Evolutionary conservation across 2,888 invertebrate genomes (phyloP), one percentile per base, ranked within the genome.

Genomic region (Acleris sparsana): DNA sequence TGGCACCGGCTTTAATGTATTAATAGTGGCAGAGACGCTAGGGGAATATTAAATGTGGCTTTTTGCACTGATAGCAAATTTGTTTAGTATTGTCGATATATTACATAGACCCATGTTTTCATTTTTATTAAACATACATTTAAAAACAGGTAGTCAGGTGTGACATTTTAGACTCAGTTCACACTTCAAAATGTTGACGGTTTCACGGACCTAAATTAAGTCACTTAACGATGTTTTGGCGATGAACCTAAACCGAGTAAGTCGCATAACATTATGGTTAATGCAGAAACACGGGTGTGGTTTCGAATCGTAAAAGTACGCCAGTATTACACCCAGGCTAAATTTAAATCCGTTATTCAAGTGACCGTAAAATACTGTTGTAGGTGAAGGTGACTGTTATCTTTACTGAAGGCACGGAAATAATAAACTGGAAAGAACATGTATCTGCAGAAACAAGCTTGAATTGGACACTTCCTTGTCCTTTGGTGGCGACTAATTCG

Each of bases 401-500:
- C 49, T 49, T 49, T 46, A 20, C 49, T 11, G 11, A 18, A 49
- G 55, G 39, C 51, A 49, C 25, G 49, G 62, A 56, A 51, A 55
- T 43, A 29, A 60, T 60, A 51, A 64, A 39, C 48, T 55, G 51
- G 43, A 56, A 43, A 13, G 9, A 51, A 44, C 17, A 49, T 29
- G 63, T 57, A 51, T 55, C 49, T 43, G 53, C 60, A 55, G 55
- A 56, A 60, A 56, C 60, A 44, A 65, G 44, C 55, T 59, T 22
- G 51, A 65, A 65, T 65, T 61, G 65, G 60, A 13, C 51, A 56
- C 56, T 65, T 65, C 65, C 65, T 65, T 29, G 60, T 65, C 11
- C 60, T 52, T 65, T 60, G 39, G 33, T 17, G 52, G 9, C 43
- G 17, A 13, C 29, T 17, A 51, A 56, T 60, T 64, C 44, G 17